Base-by-base conservation (phyloP, 1,140 invertebrate species). In the Potamilus streckersoni region DNA sequence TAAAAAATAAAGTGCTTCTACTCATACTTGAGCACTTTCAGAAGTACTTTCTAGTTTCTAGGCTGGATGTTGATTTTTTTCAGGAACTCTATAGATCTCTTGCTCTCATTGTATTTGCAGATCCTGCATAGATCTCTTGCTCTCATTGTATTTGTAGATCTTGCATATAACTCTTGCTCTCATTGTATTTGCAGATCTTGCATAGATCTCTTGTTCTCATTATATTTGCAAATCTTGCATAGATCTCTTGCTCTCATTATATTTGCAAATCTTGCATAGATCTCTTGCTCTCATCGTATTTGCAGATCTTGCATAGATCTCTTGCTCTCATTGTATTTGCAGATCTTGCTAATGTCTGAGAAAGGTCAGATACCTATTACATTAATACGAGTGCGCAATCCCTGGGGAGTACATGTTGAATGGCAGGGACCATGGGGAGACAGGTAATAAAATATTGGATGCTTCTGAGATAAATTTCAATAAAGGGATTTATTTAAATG, bases 351-450 rank as follows among this genome's bases (percentile, higher is more conserved):
- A 70, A 82, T 82, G 79, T 80, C 84, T 23, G 83, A 82, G 15
- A 74, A 72, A 61, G 82, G 83, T 38, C 81, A 87, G 73, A 78
- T 97, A 81, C 95, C 96, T 13, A 81, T 87, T 8, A 86, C 82
- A 1, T 91, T 99, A 70, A 91, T 98, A 38, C 92, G 97, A 71
- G 92, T 99, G 82, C 92, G 97, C 68, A 98, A 99, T 92, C 97
- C 97, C 11, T 98, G 97, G 97, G 97, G 97, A 15, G 97, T 97
- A 86, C 95, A 97, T 86, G 94, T 95, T 1, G 97, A 98, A 90
- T 99, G 97, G 97, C 97, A 96, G 84, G 97, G 97, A 19, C 92
- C 96, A 0, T 99, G 97, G 97, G 96, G 95, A 87, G 97, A 98
- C 87, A 93, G 94, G 94, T 96, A 88, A 92, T 91, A 67, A 57